Evolutionary conservation across 2,113 vertebrate genomes (phyloP), one percentile per base, ranked within the genome.

Genomic region (Mugil cephalus): DNA sequence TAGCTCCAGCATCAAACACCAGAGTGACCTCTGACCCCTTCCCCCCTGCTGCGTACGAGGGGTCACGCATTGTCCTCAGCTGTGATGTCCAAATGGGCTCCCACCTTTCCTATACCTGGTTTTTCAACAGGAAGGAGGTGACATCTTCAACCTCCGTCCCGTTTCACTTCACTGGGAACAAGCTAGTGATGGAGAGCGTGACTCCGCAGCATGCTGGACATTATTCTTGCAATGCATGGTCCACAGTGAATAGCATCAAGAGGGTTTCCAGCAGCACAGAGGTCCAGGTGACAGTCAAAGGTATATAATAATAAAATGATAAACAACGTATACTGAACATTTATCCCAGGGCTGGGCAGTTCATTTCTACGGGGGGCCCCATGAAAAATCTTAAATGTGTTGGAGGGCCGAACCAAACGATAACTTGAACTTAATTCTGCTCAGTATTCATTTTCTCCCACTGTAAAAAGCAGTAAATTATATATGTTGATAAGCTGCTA

Each of bases 81-180:
- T 95, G 94, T 60, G 42, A 69, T 0, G 89, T 63, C 19, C 40
- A 34, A 42, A 73, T 1, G 17, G 94, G 93, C 1, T 90, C 93
- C 42, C 83, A 92, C 69, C 90, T 94, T 12, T 84, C 66, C 77
- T 95, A 90, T 77, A 81, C 34, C 4, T 95, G 93, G 93, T 89
- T 88, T 72, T 90, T 89, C 71, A 87, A 94, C 77, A 70, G 42
- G 38, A 86, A 42, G 48, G 34, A 82, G 47, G 19, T 94, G 34
- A 59, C 21, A 1, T 10, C 82, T 8, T 47, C 58, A 2, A 43
- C 38, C 1, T 74, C 75, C 2, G 13, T 46, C 1, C n/a, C 35
- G 34, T 13, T 90, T 13, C 58, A 40, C 10, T 17, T 73, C 11
- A 43, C 38, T 8, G 90, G 66, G 11, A 90, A 91, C 74, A 45